Percentiles rank a stretch among this genome's conserved stretches.
These are phyloP conservation scores for Riptortus pedestris DNA, from an alignment of 1,140 invertebrate species.

Conservation along the genomic window DNA sequence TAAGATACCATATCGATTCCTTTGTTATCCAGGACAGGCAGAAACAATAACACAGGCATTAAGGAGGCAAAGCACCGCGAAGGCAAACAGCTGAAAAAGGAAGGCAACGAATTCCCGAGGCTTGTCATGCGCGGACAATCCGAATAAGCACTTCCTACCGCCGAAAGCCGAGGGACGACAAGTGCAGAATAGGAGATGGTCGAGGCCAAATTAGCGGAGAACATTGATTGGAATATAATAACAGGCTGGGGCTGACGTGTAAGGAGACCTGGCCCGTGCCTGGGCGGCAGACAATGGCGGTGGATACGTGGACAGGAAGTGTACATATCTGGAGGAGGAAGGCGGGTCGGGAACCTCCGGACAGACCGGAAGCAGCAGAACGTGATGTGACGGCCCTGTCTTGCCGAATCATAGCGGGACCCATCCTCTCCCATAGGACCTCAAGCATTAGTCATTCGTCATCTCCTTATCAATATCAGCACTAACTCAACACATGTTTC, in stretches of 20 bases:
- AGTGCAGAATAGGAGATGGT: not conserved
- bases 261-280: not conserved
- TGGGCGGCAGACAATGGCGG: not conserved
- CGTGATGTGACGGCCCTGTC: too few relatives aligned
- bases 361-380: not conserved
- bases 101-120: not conserved
- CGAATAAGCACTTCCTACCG: constrained; percentile 7
- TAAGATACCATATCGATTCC: too few relatives aligned
- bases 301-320: constrained; percentile 1
- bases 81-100: not conserved
- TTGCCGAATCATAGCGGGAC: too few relatives aligned
- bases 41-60: not conserved
- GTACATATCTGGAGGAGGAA: constrained; percentile 11
- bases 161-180: not conserved
- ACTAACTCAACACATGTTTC: too few relatives aligned
- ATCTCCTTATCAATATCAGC: too few relatives aligned
- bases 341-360: constrained; percentile 5
- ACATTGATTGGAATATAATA: constrained; percentile 16
- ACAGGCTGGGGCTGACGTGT: not conserved
- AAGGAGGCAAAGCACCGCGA: not conserved
- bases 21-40: too few relatives aligned
- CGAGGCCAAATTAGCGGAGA: not conserved
- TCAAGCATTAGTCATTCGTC: too few relatives aligned
- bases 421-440: too few relatives aligned
- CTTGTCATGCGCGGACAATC: not conserved